phyloP scores from a whole-genome alignment of 2,888 invertebrate genomes.

The Amorpha juglandis region DNA sequence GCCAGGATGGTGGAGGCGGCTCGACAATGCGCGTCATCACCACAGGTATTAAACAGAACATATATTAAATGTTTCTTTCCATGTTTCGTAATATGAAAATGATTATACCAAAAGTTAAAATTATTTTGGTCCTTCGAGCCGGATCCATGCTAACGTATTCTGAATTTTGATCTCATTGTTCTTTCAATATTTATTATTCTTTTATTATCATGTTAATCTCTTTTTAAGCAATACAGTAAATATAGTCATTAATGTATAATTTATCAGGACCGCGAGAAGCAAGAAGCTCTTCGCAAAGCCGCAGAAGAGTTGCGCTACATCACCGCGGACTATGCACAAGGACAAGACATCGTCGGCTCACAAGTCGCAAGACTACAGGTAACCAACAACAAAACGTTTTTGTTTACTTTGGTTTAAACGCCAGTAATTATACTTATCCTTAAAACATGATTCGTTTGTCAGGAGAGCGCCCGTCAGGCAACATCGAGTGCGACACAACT shows the following conservation, averaged over 20 bases:
- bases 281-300: constrained; percentile 92
- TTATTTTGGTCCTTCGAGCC: constrained; percentile 6
- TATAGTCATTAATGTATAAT: neutral
- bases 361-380: constrained; percentile 82
- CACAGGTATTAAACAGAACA: constrained; percentile 68
- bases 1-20: constrained; percentile 98
- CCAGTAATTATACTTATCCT: no score
- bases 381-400: no score
- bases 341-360: constrained; percentile 89
- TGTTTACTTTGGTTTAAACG: no score
- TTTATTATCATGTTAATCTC: neutral
- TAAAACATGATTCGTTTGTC: no score
- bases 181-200: neutral
- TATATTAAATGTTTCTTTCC: no score
- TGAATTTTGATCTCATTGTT: neutral
- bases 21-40: constrained; percentile 94
- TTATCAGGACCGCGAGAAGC: constrained; percentile 90
- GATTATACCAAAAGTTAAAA: neutral
- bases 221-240: neutral
- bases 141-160: neutral
- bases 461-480: constrained; percentile 92
- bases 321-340: constrained; percentile 91
- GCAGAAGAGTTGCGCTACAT: constrained; percentile 97
- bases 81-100: neutral
- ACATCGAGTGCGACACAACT: constrained; percentile 96